Evolutionary conservation across 2,113 vertebrate species (phyloP), one percentile per base, ranked within the genome.

Genomic region (Thamnophis sirtalis): DNA sequence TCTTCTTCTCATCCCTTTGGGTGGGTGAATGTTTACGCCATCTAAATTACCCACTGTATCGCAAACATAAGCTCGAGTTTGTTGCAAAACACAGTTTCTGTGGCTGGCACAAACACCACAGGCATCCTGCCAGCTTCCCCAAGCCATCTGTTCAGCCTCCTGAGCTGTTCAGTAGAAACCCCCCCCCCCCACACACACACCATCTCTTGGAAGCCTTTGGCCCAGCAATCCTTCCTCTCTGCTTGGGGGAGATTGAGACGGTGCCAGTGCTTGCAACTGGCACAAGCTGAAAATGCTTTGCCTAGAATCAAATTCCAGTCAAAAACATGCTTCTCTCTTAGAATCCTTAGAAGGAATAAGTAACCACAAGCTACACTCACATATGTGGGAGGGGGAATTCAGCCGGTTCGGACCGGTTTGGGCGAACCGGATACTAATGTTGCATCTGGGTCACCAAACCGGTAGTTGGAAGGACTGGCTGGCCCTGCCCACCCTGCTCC

Each of bases 111-210:
- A 90, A 60, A 95, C 95, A 97, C 95, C 22, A 56, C 54, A 26
- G 28, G 48, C 26, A 5, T 38, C 38, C 33, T 4, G 94, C 96
- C 26, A 50, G 26, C 3, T 8, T 13, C 38, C 68, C 53, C 17
- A 50, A 93, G 22, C 96, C 96, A 97, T 97, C 96, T 97, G 96
- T 94, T 97, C 95, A 0, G 95, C 95, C 96, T 95, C 91, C 91
- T 94, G 95, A 96, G 95, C 95, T 95, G 90, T 94, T 95, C 94
- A 3, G 95, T 91, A 94, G 55, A 51, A 58, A 92, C 94, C 96
- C 73, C 94, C 95, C 94, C 91, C 43, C 3, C 53, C 4, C 4
- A 55, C 17, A 21, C 54, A 55, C 95, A 93, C 7, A 91, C 92
- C 91, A 93, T 94, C 95, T 96, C 96, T 93, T 96, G 95, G 96